Evolutionary conservation across 2,797 vertebrate species (phyloP).

Genomic region (Streptopelia turtur): DNA sequence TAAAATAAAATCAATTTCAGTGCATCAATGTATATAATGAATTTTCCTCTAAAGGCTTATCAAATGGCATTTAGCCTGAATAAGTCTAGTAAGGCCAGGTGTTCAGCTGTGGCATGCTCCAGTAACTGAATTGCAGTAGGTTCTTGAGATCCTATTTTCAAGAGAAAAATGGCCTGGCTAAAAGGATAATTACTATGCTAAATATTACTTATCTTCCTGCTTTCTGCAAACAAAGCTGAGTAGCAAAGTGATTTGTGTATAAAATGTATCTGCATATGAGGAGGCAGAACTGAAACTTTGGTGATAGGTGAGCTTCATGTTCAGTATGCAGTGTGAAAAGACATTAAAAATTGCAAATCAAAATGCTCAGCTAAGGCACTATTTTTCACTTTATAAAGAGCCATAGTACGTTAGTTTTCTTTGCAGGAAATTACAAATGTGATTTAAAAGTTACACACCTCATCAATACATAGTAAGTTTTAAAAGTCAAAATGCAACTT

Average conservation of each 20-base stretch:
- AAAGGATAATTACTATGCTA: slow-evolving; percentile 17
- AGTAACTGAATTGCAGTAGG: not conserved
- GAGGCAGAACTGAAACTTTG: not conserved
- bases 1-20: slow-evolving; percentile 30
- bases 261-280: not conserved
- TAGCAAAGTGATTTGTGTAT: not conserved
- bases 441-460: not conserved
- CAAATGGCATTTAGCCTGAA: not conserved
- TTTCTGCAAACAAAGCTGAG: not conserved
- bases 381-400: not conserved
- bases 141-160: not conserved
- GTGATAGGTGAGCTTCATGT: not conserved
- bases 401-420: not conserved
- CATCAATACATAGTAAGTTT: not conserved
- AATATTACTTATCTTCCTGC: not conserved
- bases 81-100: not conserved
- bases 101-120: not conserved
- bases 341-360: not conserved
- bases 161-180: not conserved
- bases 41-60: not conserved
- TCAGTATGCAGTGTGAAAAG: not conserved
- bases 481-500: not conserved
- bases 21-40: not conserved
- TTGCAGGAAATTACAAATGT: not conserved
- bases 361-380: not conserved